Evolutionary conservation across 2,113 vertebrate species (phyloP), one percentile per base, ranked within the genome.

Genomic region (Ailuropoda melanoleuca): DNA sequence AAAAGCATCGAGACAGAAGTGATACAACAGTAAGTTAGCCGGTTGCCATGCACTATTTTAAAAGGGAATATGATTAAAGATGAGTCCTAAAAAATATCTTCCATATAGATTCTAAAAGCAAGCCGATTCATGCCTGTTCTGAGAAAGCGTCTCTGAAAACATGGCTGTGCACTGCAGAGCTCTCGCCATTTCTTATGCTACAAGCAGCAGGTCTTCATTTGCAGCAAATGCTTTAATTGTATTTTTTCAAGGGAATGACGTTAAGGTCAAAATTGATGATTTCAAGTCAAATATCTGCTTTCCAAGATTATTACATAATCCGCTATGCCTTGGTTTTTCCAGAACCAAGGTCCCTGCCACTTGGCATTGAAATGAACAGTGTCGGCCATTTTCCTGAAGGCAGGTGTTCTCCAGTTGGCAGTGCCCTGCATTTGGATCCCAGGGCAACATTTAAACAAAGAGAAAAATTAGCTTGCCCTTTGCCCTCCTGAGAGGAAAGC

Each of bases 71-170:
- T 50, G 24, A 88, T 88, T 77, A 85, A 88, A 81, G 46, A 74
- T 93, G 60, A 96, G 89, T 86, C 29, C 48, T 96, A 34, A 86
- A 94, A 94, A 68, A 88, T 58, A 68, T 43, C 86, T 84, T 39
- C 43, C 53, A 24, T 82, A 14, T 18, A 77, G 19, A 58, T 23
- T 90, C 23, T 29, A 74, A 85, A 90, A 66, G 9, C 24, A 81
- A 93, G 85, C 39, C n/a, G 77, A 15, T 78, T 56, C 17, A 62
- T 53, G 12, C 24, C 34, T 56, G 68, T 74, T 37, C 58, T 50
- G 34, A 29, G 85, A 93, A 85, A 72, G 50, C 55, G 77, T 50
- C 50, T 21, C 29, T 21, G 12, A 62, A 84, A 53, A 23, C 15
- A 48, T 26, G 6, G 1, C 26, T 15, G 53, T 58, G 14, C 31